Evolutionary conservation across 2,888 invertebrate species (phyloP).

Genomic region (Tridacna gigas): DNA sequence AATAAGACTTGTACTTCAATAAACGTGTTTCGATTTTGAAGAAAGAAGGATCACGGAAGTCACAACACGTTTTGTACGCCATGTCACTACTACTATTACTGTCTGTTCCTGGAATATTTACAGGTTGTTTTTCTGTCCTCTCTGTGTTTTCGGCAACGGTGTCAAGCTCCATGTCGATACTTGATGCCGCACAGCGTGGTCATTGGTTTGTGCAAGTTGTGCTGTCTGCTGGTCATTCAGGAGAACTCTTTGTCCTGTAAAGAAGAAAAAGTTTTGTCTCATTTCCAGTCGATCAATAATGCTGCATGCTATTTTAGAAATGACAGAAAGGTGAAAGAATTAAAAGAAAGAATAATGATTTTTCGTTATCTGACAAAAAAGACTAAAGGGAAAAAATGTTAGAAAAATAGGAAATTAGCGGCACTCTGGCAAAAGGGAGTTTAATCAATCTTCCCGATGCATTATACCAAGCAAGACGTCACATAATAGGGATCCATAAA

Average conservation of each 20-base stretch:
- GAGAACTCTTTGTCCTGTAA: not conserved
- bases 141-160: not conserved
- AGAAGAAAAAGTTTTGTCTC: not conserved
- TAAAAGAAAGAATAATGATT: too few relatives aligned
- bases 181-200: not conserved
- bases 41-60: slow-evolving; percentile 18
- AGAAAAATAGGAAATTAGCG: too few relatives aligned
- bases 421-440: too few relatives aligned
- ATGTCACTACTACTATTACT: slow-evolving; percentile 64
- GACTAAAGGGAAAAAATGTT: too few relatives aligned
- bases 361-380: too few relatives aligned
- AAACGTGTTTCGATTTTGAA: slow-evolving; percentile 54
- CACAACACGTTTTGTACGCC: slow-evolving; percentile 61
- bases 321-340: not conserved
- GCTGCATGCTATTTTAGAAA: not conserved
- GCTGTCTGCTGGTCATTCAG: not conserved
- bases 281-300: not conserved
- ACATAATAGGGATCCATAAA: too few relatives aligned
- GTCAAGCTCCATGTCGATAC: not conserved
- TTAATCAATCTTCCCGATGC: too few relatives aligned
- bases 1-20: slow-evolving; percentile 66
- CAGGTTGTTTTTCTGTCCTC: not conserved
- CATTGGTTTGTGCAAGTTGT: not conserved
- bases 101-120: not conserved
- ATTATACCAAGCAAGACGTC: too few relatives aligned